A percentile compares a stretch with the other conserved stretches of the same genome.
Conservation (phyloP, 2,888 invertebrate genomes). For the Pomacea canaliculata region DNA sequence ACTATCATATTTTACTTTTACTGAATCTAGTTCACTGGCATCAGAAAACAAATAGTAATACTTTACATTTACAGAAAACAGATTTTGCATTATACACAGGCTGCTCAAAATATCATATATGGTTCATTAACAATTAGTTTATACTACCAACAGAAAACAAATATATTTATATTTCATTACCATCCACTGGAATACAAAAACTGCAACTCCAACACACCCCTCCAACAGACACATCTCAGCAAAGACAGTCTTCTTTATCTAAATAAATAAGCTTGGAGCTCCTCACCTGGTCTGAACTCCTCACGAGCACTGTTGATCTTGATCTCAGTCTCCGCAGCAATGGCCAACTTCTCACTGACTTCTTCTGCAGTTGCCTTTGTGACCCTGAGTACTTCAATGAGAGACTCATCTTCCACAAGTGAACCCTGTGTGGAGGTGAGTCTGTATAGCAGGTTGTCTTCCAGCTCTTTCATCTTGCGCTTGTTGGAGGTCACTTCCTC, state of each 20-base stretch:
- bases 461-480: slow-evolving; percentile 93
- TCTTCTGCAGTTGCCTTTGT: slow-evolving; percentile 80
- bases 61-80: no score
- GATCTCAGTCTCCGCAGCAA: slow-evolving; percentile 92
- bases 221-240: neutral
- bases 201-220: no score
- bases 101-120: no score
- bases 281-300: slow-evolving; percentile 84
- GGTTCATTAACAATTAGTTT: no score
- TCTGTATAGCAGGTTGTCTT: slow-evolving; percentile 90
- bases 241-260: neutral
- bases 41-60: no score
- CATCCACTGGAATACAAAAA: no score
- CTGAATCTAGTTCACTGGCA: no score
- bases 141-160: no score
- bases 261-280: neutral
- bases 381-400: slow-evolving; percentile 76
- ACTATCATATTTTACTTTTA: no score
- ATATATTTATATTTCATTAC: no score
- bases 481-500: slow-evolving; percentile 98
- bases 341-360: slow-evolving; percentile 92
- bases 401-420: slow-evolving; percentile 93
- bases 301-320: slow-evolving; percentile 94
- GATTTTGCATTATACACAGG: no score
- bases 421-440: slow-evolving; percentile 93